Evolutionary conservation across 2,113 vertebrate species (phyloP).

Genomic region (Vulpes ferrilata): DNA sequence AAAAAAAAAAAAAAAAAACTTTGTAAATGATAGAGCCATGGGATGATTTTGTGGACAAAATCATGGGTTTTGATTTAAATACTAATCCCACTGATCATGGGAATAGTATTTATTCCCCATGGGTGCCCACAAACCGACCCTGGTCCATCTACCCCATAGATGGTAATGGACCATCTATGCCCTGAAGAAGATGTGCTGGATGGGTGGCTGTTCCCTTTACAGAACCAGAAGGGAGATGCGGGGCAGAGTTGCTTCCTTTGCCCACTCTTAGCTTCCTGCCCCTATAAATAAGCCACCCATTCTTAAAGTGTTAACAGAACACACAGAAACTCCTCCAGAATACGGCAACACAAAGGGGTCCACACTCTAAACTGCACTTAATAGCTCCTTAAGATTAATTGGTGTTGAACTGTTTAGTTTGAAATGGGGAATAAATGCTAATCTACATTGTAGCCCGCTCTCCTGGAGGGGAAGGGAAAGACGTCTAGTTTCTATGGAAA

Average conservation of each 20-base stretch:
- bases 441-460: background rate
- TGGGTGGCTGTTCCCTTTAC: background rate
- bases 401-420: background rate
- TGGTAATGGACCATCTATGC: background rate
- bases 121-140: background rate
- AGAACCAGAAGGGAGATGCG: background rate
- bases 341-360: background rate
- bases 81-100: no score
- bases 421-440: background rate
- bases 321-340: background rate
- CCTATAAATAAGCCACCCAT: background rate
- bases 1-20: constrained; percentile 1
- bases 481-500: background rate
- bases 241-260: background rate
- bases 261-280: background rate
- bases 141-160: no score
- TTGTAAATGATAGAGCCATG: background rate
- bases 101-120: background rate
- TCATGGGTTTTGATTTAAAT: no score
- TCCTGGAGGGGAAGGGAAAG: background rate
- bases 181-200: background rate
- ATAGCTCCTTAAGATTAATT: background rate
- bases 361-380: background rate
- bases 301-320: background rate
- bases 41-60: background rate